These are phyloP conservation scores for Otolemur garnettii DNA, from an alignment of 2,113 vertebrate genomes.

Conservation along the genomic window DNA sequence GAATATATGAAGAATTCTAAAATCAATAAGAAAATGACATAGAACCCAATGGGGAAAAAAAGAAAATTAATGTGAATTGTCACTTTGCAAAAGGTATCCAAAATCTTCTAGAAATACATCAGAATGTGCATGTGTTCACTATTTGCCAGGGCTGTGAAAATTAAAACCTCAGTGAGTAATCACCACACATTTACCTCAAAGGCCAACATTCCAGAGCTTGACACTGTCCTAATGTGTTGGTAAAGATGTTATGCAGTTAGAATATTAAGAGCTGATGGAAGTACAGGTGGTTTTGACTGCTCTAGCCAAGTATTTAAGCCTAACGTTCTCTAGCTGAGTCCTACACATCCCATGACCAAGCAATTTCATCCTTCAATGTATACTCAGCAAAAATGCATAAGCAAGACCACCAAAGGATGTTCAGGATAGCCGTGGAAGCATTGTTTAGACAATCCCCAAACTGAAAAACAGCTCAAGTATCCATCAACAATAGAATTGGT, in stretches of 20 bases:
- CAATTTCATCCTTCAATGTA: too few relatives aligned
- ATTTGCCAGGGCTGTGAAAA: neutral
- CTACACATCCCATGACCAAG: too few relatives aligned
- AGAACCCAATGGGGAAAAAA: neutral
- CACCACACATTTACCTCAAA: accelerated
- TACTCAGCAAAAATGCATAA: accelerated
- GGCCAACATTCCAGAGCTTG: neutral
- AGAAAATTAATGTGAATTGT: neutral
- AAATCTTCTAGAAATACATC: neutral
- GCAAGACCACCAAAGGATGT: neutral
- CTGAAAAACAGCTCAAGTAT: too few relatives aligned
- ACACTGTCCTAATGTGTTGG: accelerated
- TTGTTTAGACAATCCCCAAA: neutral
- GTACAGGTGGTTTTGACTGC: neutral
- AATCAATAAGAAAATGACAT: neutral
- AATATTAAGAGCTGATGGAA: accelerated
- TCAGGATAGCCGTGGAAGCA: accelerated
- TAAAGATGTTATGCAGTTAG: neutral
- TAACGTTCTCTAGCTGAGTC: neutral
- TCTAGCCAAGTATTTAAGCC: neutral
- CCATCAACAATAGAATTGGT: accelerated
- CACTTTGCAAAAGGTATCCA: neutral
- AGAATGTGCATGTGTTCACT: neutral
- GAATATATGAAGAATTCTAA: neutral
- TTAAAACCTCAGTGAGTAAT: neutral